These are phyloP conservation scores for Ascaphus truei DNA, from an alignment of 2,113 vertebrate genomes.

Conservation along the genomic window DNA sequence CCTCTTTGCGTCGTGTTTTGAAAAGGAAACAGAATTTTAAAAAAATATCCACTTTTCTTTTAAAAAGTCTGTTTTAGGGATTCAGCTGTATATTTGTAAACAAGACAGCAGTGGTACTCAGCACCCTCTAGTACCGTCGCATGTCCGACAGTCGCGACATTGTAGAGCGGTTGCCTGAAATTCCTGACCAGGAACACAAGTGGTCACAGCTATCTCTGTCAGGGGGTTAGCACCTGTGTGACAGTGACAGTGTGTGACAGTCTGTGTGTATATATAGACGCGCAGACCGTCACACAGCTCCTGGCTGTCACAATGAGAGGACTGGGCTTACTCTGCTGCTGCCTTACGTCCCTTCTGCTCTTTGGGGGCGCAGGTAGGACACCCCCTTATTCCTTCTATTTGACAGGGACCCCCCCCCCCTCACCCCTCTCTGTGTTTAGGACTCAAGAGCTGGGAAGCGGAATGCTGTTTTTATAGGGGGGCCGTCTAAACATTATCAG, in stretches of 20 bases:
- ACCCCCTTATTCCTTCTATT: not conserved
- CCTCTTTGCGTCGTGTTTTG: no score
- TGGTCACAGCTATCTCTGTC: conserved; percentile 11
- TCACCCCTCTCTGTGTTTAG: no score
- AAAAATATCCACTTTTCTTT: no score
- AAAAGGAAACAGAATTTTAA: no score
- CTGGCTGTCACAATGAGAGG: conserved; percentile 62
- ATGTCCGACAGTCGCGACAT: no score
- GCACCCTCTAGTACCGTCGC: no score
- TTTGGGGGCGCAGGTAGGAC: conserved; percentile 53
- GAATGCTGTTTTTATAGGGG: no score
- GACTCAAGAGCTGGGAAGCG: no score
- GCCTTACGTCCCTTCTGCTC: conserved; percentile 51
- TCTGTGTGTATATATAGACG: conserved; percentile 57
- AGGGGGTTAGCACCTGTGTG: conserved; percentile 26
- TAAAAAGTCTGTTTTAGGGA: no score
- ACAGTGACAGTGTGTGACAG: conserved; percentile 32
- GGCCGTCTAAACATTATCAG: no score
- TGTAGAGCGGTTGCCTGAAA: not conserved
- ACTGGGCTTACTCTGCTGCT: conserved; percentile 57
- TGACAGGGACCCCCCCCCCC: not conserved
- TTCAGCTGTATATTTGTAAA: no score
- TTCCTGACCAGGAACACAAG: conserved; percentile 7
- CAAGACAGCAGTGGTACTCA: no score
- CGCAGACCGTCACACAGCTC: conserved; percentile 44